Evolutionary conservation across 2,113 vertebrate genomes (phyloP), one percentile per base, ranked within the genome.

Genomic region (Parus major): DNA sequence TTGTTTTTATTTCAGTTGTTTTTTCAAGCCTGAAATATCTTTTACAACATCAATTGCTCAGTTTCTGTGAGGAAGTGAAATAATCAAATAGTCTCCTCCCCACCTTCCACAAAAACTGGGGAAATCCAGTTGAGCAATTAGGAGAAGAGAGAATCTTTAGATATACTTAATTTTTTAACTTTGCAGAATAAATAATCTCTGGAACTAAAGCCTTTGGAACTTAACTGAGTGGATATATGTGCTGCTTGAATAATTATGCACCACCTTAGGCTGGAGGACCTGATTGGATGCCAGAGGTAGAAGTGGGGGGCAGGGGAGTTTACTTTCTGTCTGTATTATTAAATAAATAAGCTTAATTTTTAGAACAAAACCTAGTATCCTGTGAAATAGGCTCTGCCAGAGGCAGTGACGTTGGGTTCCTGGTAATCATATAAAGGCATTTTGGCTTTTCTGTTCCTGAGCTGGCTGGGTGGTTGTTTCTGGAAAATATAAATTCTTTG

Each of bases 51-150:
- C 0, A 3, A 3, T 57, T 44, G 39, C 47, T 52, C 72, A 64
- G 68, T 93, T 90, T 92, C 80, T 81, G 52, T 52, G 72, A 70
- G 94, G 94, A 95, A 97, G 94, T 92, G 89, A 96, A 86, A 86
- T 77, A 42, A 42, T 15, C 29, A 92, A 93, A 49, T 16, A 12
- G 49, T 72, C 82, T 79, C 36, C 64, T 94, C 90, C 83, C 53
- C 64, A 4, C 33, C 20, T 70, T 46, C 33, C 70, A 29, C 55
- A 39, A 53, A 63, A 92, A 42, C 25, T 52, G 83, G 88, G 80
- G 86, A 92, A 87, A 75, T 79, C 11, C 29, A 91, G 49, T 44
- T 89, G 69, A 81, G 59, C 82, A 80, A 33, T 75, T 63, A 63
- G 63, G 75, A 93, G 86, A 53, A 70, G 77, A 41, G 47, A 35